Evolutionary conservation across 2,888 invertebrate species (phyloP), one percentile per base, ranked within the genome.

Genomic region (Pristionchus japonicus): DNA sequence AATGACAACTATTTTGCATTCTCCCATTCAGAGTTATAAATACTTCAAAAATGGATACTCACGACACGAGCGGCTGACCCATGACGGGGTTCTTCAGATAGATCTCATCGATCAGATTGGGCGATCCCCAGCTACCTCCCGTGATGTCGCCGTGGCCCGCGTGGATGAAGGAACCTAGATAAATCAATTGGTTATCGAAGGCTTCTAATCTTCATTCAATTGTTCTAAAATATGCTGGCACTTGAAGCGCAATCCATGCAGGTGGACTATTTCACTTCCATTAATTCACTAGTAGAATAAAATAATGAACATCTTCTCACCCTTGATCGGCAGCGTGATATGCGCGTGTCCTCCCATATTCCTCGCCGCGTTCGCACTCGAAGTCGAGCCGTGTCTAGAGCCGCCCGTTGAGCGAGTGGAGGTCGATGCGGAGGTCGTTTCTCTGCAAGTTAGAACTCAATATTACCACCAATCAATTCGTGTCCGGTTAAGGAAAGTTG

Each of bases 61-160:
- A 87, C 80, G 77, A 61, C 23, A 87, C 87, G 23, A 82, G 87
- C 47, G 87, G 87, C 15, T 34, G 40, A 15, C 92, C 91, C 87
- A 90, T 70, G 31, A 92, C 90, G 31, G 94, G 93, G 87, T 94
- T 93, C 88, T 91, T 92, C 89, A 94, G 88, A 74, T 94, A 94
- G 67, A 94, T 90, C 37, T 91, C 89, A 86, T 97, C 97, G 89
- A 97, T 97, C 89, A 95, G 96, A 1, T 96, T 96, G 0, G 97
- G 97, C 93, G 96, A 96, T 1, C 97, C 97, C 97, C 97, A 98
- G 11, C 96, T 96, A 1, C 91, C 90, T 40, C 92, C 93, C 13
- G 91, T 74, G 0, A 90, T 90, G 88, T 94, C 94, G 9, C 93
- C 94, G 86, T 94, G 94, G 0, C 96, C 96, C 0, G 97, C 96